Evolutionary conservation across 1,140 invertebrate genomes (phyloP).

Genomic region (Drosophila bifasciata): DNA sequence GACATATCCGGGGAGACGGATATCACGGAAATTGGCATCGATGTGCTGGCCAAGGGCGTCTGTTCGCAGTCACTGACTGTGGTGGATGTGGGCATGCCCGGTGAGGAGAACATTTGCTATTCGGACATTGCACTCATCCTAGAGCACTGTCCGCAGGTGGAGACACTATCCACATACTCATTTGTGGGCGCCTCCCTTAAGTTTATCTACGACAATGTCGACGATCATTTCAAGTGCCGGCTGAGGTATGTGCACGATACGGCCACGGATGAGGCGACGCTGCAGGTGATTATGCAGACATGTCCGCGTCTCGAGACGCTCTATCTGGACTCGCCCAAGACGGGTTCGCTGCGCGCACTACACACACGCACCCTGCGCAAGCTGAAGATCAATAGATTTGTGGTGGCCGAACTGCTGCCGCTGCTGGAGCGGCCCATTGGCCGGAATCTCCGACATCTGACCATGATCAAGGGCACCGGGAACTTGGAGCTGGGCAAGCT

Average conservation of each 20-base stretch:
- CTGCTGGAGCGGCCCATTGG: constrained; percentile 85
- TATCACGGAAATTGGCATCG: constrained; percentile 87
- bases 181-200: constrained; percentile 87
- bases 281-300: constrained; percentile 85
- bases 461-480: constrained; percentile 86
- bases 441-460: constrained; percentile 86
- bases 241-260: constrained; percentile 87
- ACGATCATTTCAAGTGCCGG: constrained; percentile 86
- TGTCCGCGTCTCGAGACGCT: constrained; percentile 87
- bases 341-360: constrained; percentile 85
- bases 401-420: constrained; percentile 86
- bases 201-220: constrained; percentile 85
- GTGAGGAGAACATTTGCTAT: constrained; percentile 87
- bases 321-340: constrained; percentile 86
- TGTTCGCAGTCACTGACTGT: constrained; percentile 85
- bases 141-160: constrained; percentile 86
- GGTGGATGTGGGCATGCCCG: constrained; percentile 87
- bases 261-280: constrained; percentile 85
- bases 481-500: constrained; percentile 87
- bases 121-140: constrained; percentile 87
- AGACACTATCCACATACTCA: constrained; percentile 87
- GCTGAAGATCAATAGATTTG: constrained; percentile 87
- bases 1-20: constrained; percentile 88
- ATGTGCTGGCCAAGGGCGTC: constrained; percentile 84
- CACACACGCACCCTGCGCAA: constrained; percentile 84